A percentile compares a stretch with the other conserved stretches of the same genome.
These are phyloP conservation scores for Halictus ligatus DNA, from an alignment of 2,888 invertebrate species.

Conservation along the genomic window DNA sequence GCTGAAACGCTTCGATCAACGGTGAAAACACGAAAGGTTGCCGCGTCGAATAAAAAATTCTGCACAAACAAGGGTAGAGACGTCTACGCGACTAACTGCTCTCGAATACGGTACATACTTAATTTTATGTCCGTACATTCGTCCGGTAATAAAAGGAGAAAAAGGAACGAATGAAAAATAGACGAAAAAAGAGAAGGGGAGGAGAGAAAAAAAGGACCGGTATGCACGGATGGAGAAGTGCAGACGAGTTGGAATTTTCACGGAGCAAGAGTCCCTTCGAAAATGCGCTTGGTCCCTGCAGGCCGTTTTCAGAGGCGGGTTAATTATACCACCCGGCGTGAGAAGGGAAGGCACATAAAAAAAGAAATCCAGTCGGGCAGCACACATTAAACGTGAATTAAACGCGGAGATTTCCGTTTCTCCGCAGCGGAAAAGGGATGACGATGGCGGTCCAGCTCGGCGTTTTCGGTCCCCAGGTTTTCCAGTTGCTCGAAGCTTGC, in stretches of 20 bases:
- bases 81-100: slow-evolving; percentile 57
- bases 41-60: slow-evolving; percentile 37
- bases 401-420: slow-evolving; percentile 73
- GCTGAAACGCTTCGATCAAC: slow-evolving; percentile 12
- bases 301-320: slow-evolving; percentile 72
- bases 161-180: slow-evolving; percentile 47
- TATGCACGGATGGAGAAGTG: slow-evolving; percentile 58
- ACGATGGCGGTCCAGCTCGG: slow-evolving; percentile 60
- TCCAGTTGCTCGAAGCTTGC: slow-evolving; percentile 34
- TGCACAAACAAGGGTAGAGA: slow-evolving; percentile 55
- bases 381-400: slow-evolving; percentile 74
- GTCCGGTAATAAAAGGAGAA: slow-evolving; percentile 34
- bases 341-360: slow-evolving; percentile 64
- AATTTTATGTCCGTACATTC: slow-evolving; percentile 67
- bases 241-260: slow-evolving; percentile 72
- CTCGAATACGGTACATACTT: slow-evolving; percentile 62
- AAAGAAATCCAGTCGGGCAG: slow-evolving; percentile 59
- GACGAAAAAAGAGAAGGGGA: slow-evolving; percentile 21
- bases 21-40: slow-evolving; percentile 21
- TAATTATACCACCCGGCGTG: slow-evolving; percentile 72
- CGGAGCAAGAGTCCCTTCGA: slow-evolving; percentile 69
- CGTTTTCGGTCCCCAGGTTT: slow-evolving; percentile 51
- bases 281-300: slow-evolving; percentile 71
- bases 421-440: slow-evolving; percentile 59
- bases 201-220: neutral